Conservation (phyloP, 37 sponge, comb jelly and placozoan species). For the Oscarella lobularis region DNA sequence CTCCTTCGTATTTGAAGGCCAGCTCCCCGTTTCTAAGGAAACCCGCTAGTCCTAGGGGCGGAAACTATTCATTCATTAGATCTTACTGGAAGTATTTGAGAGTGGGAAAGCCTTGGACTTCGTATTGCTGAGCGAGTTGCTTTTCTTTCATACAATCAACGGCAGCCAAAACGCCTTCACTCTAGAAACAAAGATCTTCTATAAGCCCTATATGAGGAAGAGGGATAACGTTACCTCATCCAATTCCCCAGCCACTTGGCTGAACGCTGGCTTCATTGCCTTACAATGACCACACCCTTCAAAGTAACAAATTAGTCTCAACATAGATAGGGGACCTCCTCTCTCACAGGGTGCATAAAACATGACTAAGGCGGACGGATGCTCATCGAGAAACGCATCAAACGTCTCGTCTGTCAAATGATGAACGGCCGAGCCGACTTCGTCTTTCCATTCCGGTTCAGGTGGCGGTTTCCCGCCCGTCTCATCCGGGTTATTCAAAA, state of each 20-base stretch:
- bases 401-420: slow-evolving; percentile 69
- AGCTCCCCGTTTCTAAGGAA: background rate
- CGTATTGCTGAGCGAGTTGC: background rate
- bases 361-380: slow-evolving; percentile 58
- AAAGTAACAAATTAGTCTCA: background rate
- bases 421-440: slow-evolving; percentile 55
- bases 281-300: slow-evolving; percentile 91
- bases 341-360: slow-evolving; percentile 16
- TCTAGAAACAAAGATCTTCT: background rate
- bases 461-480: background rate
- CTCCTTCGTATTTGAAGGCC: background rate
- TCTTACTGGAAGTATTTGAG: background rate
- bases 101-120: background rate
- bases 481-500: slow-evolving; percentile 44
- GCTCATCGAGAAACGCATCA: slow-evolving; percentile 37
- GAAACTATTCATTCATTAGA: background rate
- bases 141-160: background rate
- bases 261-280: background rate
- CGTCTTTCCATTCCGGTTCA: slow-evolving; percentile 38
- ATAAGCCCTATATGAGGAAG: background rate
- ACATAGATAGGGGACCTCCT: background rate
- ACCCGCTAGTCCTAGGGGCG: background rate
- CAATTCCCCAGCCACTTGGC: background rate
- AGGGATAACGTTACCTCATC: background rate
- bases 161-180: background rate